Percentiles rank a stretch among this genome's conserved stretches.
Evolutionary conservation across 2,113 vertebrate genomes (phyloP).

Genomic region (Circaetus gallicus): DNA sequence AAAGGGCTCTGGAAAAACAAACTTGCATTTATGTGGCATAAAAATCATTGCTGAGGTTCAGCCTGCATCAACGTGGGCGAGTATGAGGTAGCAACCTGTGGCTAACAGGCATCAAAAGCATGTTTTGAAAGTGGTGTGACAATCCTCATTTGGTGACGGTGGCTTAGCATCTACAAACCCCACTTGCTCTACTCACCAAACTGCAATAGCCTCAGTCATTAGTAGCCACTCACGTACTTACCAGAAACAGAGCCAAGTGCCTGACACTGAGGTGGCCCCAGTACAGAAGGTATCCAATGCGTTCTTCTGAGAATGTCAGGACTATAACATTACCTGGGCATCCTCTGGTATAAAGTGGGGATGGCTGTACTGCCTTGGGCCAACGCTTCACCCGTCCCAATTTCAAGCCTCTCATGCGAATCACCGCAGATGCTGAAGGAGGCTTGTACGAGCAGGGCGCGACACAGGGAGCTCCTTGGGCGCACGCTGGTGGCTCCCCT

Average conservation of each 20-base stretch:
- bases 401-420: not conserved
- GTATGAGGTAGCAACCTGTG: not conserved
- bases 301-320: not conserved
- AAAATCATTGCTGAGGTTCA: not conserved
- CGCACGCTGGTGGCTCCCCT: not conserved
- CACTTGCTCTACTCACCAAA: not conserved
- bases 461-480: not conserved
- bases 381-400: not conserved
- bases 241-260: not conserved
- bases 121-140: not conserved
- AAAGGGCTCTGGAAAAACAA: conserved; percentile 41
- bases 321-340: not conserved
- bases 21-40: not conserved
- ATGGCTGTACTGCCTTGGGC: not conserved
- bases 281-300: not conserved
- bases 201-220: not conserved
- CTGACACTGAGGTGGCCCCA: not conserved
- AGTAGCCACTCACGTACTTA: not conserved
- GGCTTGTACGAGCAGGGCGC: not conserved
- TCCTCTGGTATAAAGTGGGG: not conserved
- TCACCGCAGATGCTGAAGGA: not conserved
- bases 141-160: not conserved
- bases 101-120: not conserved
- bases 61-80: not conserved
- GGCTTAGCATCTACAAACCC: not conserved